A percentile compares a stretch with the other conserved stretches of the same genome.
Conservation (phyloP, 2,797 vertebrate genomes). For the Anguilla megastoma region DNA sequence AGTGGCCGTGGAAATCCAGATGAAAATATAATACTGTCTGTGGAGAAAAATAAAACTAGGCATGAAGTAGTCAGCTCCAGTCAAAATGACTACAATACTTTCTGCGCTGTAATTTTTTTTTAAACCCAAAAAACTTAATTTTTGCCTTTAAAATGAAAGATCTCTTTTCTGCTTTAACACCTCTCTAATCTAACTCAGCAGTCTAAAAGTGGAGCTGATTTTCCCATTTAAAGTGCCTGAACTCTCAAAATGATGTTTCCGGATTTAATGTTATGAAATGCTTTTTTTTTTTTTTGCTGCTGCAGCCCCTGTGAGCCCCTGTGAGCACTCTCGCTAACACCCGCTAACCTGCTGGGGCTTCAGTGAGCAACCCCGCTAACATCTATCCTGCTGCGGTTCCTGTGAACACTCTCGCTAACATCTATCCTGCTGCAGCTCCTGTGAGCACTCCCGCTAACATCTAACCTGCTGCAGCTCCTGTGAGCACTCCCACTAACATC, state of each 20-base stretch:
- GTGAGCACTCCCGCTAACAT: background rate
- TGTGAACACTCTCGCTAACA: background rate
- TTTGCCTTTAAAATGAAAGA: background rate
- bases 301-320: background rate
- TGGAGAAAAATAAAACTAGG: background rate
- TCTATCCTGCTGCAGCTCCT: background rate
- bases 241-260: background rate
- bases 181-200: background rate
- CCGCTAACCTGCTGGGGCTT: background rate
- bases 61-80: background rate
- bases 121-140: background rate
- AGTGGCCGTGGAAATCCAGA: background rate
- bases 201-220: background rate
- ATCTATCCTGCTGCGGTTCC: background rate
- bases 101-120: background rate
- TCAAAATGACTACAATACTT: background rate
- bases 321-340: background rate
- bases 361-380: background rate
- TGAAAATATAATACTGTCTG: background rate
- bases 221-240: background rate
- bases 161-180: background rate
- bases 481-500: background rate
- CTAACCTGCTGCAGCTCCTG: background rate
- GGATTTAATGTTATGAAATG: background rate
- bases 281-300: background rate